Percentiles rank a stretch among this genome's conserved stretches.
Conservation (phyloP, 2,113 vertebrate genomes). For the Archilochus colubris region DNA sequence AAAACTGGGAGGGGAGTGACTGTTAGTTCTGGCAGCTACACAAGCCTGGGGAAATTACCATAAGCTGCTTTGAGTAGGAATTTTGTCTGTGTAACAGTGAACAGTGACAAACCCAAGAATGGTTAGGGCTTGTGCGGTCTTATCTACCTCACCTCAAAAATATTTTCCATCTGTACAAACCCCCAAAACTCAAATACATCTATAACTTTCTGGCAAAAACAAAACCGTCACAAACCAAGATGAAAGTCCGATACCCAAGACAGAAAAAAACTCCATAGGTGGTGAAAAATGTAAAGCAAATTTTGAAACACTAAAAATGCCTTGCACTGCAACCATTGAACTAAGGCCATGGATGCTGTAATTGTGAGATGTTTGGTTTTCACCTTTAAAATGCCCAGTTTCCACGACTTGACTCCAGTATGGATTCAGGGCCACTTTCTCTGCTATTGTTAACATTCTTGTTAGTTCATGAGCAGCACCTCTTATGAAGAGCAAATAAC, state of each 20-base stretch:
- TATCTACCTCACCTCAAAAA: background rate
- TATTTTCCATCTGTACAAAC: background rate
- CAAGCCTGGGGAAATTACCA: background rate
- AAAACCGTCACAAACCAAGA: background rate
- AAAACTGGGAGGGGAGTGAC: background rate
- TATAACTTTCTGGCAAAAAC: background rate
- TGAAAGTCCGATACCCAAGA: background rate
- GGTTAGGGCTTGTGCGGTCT: background rate
- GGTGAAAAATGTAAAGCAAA: background rate
- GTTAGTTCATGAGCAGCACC: background rate
- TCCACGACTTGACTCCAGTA: background rate
- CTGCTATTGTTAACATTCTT: background rate
- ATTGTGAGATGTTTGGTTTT: background rate
- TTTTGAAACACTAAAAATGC: background rate
- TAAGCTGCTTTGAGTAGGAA: background rate
- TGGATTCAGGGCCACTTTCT: background rate
- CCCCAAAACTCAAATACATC: background rate
- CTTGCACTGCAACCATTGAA: background rate
- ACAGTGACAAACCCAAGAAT: background rate
- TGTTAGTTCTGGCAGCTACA: conserved; percentile 9
- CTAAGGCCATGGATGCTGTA: background rate
- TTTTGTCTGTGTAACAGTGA: background rate
- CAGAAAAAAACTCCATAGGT: background rate
- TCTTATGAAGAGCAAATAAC: background rate
- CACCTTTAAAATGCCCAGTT: background rate